phyloP scores from a whole-genome alignment of 2,113 vertebrate species.

The Bambusicola thoracicus region DNA sequence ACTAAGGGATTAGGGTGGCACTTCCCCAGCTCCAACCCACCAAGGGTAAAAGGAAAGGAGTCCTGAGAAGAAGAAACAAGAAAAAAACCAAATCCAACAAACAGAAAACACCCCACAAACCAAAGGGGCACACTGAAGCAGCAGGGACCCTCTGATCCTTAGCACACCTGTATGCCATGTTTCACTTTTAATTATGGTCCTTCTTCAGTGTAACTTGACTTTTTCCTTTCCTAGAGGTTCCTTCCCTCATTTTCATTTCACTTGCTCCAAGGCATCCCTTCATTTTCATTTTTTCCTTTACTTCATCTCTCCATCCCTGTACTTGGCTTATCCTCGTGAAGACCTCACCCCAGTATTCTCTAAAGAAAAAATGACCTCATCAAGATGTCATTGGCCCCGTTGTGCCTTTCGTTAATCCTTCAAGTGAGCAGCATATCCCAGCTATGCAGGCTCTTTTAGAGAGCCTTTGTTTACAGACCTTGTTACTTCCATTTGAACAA shows the following conservation, averaged over 20 bases:
- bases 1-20: not conserved
- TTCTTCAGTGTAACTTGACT: not conserved
- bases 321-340: not conserved
- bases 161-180: not conserved
- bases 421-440: not conserved
- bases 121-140: conserved; percentile 41
- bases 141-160: conserved; percentile 48
- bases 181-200: not conserved
- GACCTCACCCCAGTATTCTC: not conserved
- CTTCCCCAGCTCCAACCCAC: not conserved
- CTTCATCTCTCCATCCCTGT: not conserved
- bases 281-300: not conserved
- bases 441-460: not conserved
- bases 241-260: not conserved
- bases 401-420: not conserved
- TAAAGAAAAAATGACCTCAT: not conserved
- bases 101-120: not conserved
- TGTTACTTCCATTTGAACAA: conserved; percentile 15
- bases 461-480: not conserved
- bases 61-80: not conserved
- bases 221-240: not conserved
- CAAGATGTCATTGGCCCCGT: rapidly evolving
- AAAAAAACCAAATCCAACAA: not conserved
- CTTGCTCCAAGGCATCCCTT: not conserved
- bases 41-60: not conserved